phyloP scores from a whole-genome alignment of 2,888 invertebrate genomes.

The Panopea generosa region DNA sequence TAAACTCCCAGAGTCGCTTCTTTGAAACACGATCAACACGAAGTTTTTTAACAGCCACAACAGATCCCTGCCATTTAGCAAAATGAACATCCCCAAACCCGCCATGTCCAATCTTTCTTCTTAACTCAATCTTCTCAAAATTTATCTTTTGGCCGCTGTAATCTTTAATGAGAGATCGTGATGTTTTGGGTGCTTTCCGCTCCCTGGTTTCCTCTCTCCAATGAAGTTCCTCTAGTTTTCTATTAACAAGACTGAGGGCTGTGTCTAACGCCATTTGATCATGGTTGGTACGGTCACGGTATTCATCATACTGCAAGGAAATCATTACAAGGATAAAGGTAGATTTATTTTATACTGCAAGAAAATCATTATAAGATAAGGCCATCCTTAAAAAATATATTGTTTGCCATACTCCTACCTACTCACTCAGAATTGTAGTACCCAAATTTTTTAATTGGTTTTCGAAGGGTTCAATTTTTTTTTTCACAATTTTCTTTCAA shows the following conservation, averaged over 20 bases:
- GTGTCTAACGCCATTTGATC: neutral
- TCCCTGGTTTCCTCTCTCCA: neutral
- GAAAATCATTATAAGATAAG: neutral
- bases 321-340: neutral
- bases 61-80: conserved; percentile 49
- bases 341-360: neutral
- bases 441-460: no score
- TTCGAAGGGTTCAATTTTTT: no score
- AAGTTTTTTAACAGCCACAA: conserved; percentile 63
- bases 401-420: no score
- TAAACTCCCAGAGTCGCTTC: conserved; percentile 41
- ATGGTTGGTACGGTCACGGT: neutral
- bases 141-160: conserved; percentile 40
- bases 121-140: conserved; percentile 49
- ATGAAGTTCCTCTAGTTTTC: conserved; percentile 8
- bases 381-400: no score
- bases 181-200: conserved; percentile 26
- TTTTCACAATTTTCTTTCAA: no score
- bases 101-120: conserved; percentile 56
- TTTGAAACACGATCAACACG: conserved; percentile 46
- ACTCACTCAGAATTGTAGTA: no score
- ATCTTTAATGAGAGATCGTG: conserved; percentile 18
- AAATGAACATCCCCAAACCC: conserved; percentile 60
- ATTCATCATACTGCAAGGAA: conserved; percentile 5
- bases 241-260: neutral